A percentile compares a stretch with the other conserved stretches of the same genome.
Evolutionary conservation across 2,888 invertebrate species (phyloP).

Genomic region (Tetropium fuscum): DNA sequence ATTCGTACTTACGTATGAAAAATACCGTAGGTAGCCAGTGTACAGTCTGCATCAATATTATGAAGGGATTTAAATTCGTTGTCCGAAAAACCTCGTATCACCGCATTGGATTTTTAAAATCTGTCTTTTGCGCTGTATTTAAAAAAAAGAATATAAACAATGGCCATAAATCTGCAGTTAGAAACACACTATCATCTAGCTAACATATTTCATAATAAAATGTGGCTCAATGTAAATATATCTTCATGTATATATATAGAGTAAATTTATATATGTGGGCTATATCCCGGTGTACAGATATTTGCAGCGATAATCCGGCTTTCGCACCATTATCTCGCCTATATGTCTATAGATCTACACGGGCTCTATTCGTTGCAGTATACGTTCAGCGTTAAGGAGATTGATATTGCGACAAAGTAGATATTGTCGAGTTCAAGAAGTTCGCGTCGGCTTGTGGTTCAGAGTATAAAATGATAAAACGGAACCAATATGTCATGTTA

Average conservation of each 20-base stretch:
- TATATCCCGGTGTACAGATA: slow-evolving; percentile 29
- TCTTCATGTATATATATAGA: slow-evolving; percentile 32
- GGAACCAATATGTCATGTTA: slow-evolving; percentile 7
- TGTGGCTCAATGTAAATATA: slow-evolving; percentile 30
- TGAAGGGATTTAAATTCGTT: no score
- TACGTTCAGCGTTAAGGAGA: slow-evolving; percentile 16
- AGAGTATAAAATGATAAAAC: slow-evolving; percentile 10
- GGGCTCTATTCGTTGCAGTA: slow-evolving; percentile 5
- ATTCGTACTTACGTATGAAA: no score
- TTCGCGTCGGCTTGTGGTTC: slow-evolving; percentile 15
- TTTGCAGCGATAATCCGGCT: slow-evolving; percentile 30
- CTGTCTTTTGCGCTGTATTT: no score
- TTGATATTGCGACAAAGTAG: slow-evolving; percentile 27
- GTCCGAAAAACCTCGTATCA: no score
- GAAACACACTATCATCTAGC: slow-evolving; percentile 13
- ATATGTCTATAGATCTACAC: slow-evolving; percentile 28
- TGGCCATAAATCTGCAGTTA: slow-evolving; percentile 10
- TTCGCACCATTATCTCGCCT: slow-evolving; percentile 27
- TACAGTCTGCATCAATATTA: no score
- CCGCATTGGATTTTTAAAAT: no score
- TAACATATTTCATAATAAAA: slow-evolving; percentile 31
- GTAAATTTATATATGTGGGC: slow-evolving; percentile 30
- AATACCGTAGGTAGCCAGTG: no score
- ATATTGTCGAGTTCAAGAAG: slow-evolving; percentile 28
- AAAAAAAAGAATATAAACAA: neutral